These are phyloP conservation scores for Antechinus flavipes DNA, from an alignment of 2,113 vertebrate species.

Conservation along the genomic window DNA sequence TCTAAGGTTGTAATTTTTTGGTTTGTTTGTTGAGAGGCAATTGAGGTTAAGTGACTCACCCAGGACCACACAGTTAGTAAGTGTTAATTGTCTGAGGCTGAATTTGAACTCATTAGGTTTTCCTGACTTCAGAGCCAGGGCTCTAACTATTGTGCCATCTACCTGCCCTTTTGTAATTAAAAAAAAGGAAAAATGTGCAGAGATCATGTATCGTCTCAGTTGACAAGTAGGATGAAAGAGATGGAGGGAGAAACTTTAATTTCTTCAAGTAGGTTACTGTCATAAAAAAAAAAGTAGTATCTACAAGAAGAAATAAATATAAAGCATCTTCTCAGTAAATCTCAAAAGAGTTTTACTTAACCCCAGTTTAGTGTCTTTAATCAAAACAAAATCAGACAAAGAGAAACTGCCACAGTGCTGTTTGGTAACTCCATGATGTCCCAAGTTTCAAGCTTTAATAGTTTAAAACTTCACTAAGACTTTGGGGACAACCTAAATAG, in stretches of 20 bases:
- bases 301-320: background rate
- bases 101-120: too few species aligned
- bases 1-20: background rate
- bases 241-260: background rate
- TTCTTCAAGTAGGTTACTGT: background rate
- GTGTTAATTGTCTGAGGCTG: too few species aligned
- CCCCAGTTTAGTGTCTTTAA: background rate
- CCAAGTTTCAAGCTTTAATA: background rate
- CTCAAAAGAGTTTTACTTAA: background rate
- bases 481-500: background rate
- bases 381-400: conserved; percentile 17
- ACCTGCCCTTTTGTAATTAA: too few species aligned
- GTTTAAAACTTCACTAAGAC: background rate
- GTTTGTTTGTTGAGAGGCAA: too few species aligned
- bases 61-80: too few species aligned
- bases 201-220: background rate
- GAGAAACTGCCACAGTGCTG: background rate
- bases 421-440: background rate
- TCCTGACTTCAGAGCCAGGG: too few species aligned
- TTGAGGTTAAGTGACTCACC: too few species aligned
- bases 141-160: too few species aligned
- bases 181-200: background rate
- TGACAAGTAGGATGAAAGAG: background rate
- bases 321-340: conserved; percentile 1
- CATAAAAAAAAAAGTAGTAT: background rate